Evolutionary conservation across 2,113 vertebrate genomes (phyloP), one percentile per base, ranked within the genome.

Genomic region (Xiphophorus couchianus): DNA sequence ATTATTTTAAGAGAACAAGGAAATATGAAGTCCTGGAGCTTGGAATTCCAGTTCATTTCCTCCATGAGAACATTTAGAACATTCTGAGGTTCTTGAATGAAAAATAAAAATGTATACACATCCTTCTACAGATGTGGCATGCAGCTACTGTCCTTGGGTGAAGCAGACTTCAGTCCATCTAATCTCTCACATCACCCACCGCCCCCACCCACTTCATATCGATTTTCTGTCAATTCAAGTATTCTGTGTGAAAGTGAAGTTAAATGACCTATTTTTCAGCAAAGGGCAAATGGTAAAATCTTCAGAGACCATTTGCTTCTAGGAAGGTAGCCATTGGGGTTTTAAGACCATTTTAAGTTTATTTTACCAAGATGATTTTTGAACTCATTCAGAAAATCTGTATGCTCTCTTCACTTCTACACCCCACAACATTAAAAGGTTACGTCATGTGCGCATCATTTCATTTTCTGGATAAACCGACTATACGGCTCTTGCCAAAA

Each of bases 161-260:
- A n/a, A 58, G 25, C 22, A 58, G 25, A n/a, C 25, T n/a, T 17
- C 17, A n/a, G 51, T 58, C 22, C 22, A 58, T 58, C 22, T 10
- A 17, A 58, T 9, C 51, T n/a, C 51, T 25, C 2, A 1, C 22
- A 19, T 22, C 30, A 7, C 6, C 6, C 6, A 1, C 5, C 1
- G 28, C 48, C 44, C 19, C 14, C 48, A 51, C 17, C 17, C 80
- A 75, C 82, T 72, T 35, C 12, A 11, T 75, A 92, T 93, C 86
- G 92, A 92, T 91, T 93, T 87, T 22, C 74, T 85, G 92, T 90
- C 91, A 86, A 88, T 90, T 74, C 85, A 83, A 63, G 78, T 89
- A 51, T 78, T 84, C 73, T 84, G 66, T 78, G 71, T 33, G 48
- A 89, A 80, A 82, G 80, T 71, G 72, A 82, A 66, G 80, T 84